Conservation (phyloP, 2,888 invertebrate species). For the Calameuta filiformis region DNA sequence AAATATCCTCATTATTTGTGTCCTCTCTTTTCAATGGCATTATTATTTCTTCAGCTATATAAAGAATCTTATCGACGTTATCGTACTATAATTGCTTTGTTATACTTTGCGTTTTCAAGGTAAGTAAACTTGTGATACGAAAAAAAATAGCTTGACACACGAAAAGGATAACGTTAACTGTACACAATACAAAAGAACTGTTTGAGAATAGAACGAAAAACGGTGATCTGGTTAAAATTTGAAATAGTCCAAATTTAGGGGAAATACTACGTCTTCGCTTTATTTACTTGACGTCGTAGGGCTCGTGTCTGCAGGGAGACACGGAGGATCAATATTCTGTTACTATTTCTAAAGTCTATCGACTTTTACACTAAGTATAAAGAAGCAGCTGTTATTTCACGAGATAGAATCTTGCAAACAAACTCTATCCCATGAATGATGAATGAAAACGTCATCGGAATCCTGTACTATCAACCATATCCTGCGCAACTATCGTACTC, state of each 20-base stretch:
- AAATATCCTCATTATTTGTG: neutral
- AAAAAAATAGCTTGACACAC: neutral
- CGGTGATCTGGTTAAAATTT: neutral
- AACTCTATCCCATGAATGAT: neutral
- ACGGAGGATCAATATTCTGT: conserved; percentile 42
- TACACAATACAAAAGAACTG: neutral
- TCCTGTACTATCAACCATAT: neutral
- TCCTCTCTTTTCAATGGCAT: neutral
- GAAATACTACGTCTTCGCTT: neutral
- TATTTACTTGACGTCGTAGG: neutral
- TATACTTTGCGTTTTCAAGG: neutral
- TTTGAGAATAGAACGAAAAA: neutral
- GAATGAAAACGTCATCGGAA: neutral
- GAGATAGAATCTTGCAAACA: neutral
- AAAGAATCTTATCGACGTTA: neutral
- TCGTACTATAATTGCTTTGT: neutral
- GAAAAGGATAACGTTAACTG: neutral
- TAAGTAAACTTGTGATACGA: neutral
- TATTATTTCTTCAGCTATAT: neutral
- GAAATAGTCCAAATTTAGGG: neutral
- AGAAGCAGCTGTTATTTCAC: neutral
- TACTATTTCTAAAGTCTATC: conserved; percentile 41
- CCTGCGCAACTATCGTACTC: neutral
- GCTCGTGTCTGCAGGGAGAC: neutral
- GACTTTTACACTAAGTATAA: neutral